Base-by-base conservation (phyloP, 1,140 invertebrate genomes). In the Alviniconcha marisindica region DNA sequence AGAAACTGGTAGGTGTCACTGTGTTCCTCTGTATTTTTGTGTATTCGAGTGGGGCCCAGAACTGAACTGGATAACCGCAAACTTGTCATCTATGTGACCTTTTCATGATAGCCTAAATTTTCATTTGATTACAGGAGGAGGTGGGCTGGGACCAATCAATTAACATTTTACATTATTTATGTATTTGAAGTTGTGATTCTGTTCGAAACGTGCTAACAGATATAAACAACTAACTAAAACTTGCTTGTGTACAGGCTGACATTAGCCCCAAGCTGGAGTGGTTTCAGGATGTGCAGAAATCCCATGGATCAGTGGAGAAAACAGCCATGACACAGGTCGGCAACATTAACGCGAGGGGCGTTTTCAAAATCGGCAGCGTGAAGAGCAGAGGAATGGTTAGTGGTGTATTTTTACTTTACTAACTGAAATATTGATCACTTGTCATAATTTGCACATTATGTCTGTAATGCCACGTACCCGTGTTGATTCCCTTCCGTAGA, bases 261-360 rank as follows among this genome's bases (percentile, higher is more conserved):
- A 88, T 88, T 54, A 85, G 83, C 38, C 66, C 83, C 28, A 71
- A 89, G 18, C 71, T 91, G 31, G 87, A 90, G 48, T 92, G 91
- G 91, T 81, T 93, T 31, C 89, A 91, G 63, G 85, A 82, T 10
- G 88, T 91, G 21, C 89, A 91, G 79, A 82, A 90, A 54, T 90
- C 91, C 18, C 90, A 91, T 85, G 92, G 92, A 14, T 91, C 91
- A 15, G 90, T 93, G 15, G 92, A 93, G 85, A 86, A 92, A 21
- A 90, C 89, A 18, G 91, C 91, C 2, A 83, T 93, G 40, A 80
- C 83, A n/a, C 89, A 92, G 83, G 91, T 88, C 14, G 86, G 88
- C 71, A 86, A 85, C n/a, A 93, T 93, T 51, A 92, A 91, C 82
- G 66, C 81, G 18, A 80, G 77, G 69, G 91, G 92, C 15, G 83